Evolutionary conservation across 2,113 vertebrate species (phyloP).

Genomic region (Cygnus buccinator): DNA sequence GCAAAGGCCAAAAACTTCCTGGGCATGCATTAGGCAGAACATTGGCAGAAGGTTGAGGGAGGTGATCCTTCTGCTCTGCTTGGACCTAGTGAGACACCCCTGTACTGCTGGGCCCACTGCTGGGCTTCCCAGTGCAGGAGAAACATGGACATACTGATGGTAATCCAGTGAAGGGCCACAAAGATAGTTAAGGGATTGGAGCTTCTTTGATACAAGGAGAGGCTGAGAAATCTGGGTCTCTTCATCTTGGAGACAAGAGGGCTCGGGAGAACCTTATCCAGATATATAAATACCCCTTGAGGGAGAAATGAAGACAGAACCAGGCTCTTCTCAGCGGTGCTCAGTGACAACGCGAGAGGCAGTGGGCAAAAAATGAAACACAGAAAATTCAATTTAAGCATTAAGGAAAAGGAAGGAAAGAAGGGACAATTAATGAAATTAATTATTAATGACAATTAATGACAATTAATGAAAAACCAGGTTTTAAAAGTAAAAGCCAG

Average conservation of each 20-base stretch:
- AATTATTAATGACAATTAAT: neutral
- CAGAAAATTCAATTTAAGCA: neutral
- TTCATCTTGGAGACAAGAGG: neutral
- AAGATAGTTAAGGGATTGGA: neutral
- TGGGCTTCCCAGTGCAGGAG: neutral
- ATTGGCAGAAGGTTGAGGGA: neutral
- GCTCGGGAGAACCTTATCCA: neutral
- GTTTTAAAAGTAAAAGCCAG: neutral
- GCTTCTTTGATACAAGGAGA: neutral
- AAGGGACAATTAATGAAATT: neutral
- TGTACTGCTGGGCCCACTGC: neutral
- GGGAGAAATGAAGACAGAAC: neutral
- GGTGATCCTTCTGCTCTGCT: neutral
- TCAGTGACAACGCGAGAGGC: neutral
- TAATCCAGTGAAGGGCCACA: neutral
- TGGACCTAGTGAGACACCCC: neutral
- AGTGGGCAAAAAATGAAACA: neutral
- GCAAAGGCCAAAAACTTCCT: neutral
- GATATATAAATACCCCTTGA: neutral
- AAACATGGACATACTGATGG: neutral
- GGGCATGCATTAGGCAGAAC: neutral
- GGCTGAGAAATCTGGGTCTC: neutral
- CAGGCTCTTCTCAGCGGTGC: neutral
- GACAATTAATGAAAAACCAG: neutral
- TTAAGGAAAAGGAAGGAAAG: too few relatives aligned